Conservation (phyloP, 2,888 invertebrate species). For the Dolomedes plantarius region DNA sequence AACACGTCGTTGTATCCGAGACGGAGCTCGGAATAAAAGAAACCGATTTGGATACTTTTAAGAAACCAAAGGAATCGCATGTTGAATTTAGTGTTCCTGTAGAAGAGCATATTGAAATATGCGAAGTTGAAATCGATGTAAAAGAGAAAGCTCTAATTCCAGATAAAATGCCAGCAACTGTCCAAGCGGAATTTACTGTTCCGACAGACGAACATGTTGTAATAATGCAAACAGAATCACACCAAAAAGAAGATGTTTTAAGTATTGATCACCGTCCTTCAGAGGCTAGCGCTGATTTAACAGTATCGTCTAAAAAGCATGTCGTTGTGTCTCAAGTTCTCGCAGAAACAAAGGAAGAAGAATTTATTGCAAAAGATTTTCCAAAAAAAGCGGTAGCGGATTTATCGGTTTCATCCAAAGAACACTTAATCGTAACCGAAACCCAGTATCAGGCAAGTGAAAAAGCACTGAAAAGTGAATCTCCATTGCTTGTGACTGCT, state of each 20-base stretch:
- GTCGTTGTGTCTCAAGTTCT: constrained; percentile 65
- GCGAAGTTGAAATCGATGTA: constrained; percentile 61
- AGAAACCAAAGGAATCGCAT: constrained; percentile 67
- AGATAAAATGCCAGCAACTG: constrained; percentile 45
- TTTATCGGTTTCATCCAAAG: constrained; percentile 68
- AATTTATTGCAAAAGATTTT: constrained; percentile 48
- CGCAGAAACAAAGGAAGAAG: constrained; percentile 72
- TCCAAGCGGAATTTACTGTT: constrained; percentile 59
- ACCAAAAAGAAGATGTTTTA: constrained; percentile 72
- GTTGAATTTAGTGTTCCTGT: constrained; percentile 66
- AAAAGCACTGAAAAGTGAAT: constrained; percentile 17
- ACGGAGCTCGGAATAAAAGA: constrained; percentile 69
- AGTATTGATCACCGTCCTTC: constrained; percentile 52
- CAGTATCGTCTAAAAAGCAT: constrained; percentile 61
- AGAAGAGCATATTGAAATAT: constrained; percentile 69
- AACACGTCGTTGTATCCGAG: constrained; percentile 65
- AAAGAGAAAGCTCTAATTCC: constrained; percentile 72
- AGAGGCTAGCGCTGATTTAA: constrained; percentile 57
- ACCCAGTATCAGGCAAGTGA: constrained; percentile 84
- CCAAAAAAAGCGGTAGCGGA: constrained; percentile 56
- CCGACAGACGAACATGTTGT: constrained; percentile 69
- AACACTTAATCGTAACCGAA: constrained; percentile 71
- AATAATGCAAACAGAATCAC: constrained; percentile 44
- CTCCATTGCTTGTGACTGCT: constrained; percentile 46
- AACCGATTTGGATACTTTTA: constrained; percentile 60